A percentile compares a stretch with the other conserved stretches of the same genome.
Conservation (phyloP, 1,140 invertebrate genomes). For the Sycobia sp. region DNA sequence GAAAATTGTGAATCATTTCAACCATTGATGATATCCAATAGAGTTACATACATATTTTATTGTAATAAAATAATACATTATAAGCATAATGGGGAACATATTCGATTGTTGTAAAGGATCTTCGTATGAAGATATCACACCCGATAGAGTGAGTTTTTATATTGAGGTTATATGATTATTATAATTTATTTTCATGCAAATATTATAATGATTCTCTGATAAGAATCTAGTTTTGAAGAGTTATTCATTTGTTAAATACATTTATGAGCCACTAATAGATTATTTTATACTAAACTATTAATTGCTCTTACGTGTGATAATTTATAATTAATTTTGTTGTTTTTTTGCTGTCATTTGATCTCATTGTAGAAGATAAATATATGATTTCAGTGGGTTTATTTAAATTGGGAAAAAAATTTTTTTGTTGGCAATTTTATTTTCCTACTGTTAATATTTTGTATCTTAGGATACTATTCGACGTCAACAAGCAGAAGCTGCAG, state of each 20-base stretch:
- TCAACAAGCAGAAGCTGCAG: conserved; percentile 63
- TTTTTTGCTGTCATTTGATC: background rate
- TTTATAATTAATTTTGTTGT: background rate
- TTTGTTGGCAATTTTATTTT: background rate
- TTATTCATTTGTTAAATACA: too few species aligned
- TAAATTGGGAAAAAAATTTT: too few species aligned
- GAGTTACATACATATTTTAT: too few species aligned
- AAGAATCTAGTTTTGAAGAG: too few species aligned
- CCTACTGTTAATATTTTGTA: background rate
- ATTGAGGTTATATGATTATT: conserved; percentile 24
- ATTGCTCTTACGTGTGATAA: background rate
- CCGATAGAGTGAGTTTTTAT: conserved; percentile 25
- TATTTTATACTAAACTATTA: too few species aligned
- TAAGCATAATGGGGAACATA: conserved; percentile 25
- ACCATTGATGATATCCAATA: too few species aligned
- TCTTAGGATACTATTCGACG: conserved; percentile 58
- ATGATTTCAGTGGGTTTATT: too few species aligned
- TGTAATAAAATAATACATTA: background rate
- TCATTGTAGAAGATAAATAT: background rate
- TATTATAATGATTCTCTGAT: background rate
- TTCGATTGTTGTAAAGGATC: conserved; percentile 24
- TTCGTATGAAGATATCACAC: conserved; percentile 32
- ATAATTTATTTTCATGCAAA: background rate
- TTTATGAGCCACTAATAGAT: too few species aligned
- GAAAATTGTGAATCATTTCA: too few species aligned